Conservation (phyloP, 2,113 vertebrate species). For the Leptocoma aspasia region DNA sequence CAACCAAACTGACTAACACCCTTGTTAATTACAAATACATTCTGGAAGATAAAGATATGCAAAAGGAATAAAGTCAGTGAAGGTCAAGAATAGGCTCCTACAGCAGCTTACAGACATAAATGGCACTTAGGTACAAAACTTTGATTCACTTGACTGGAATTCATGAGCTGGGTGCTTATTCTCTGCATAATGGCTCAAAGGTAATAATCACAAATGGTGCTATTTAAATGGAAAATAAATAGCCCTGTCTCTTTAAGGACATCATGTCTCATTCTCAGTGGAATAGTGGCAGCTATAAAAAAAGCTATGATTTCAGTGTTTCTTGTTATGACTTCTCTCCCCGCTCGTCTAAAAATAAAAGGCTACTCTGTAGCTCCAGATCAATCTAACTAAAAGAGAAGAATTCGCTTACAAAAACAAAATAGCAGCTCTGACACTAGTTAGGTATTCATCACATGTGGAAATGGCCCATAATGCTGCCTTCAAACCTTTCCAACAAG, state of each 20-base stretch:
- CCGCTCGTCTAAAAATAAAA: slow-evolving; percentile 42
- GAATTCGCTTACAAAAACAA: slow-evolving; percentile 33
- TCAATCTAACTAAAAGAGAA: slow-evolving; percentile 63
- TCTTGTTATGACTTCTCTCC: slow-evolving; percentile 57
- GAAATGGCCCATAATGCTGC: slow-evolving; percentile 51
- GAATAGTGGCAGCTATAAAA: slow-evolving; percentile 57
- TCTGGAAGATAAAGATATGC: not conserved
- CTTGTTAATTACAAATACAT: not conserved
- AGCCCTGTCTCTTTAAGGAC: slow-evolving; percentile 56
- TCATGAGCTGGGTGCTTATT: slow-evolving; percentile 27
- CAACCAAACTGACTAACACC: not conserved
- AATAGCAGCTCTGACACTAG: slow-evolving; percentile 56
- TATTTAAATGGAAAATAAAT: slow-evolving; percentile 62
- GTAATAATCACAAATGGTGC: slow-evolving; percentile 43
- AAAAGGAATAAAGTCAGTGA: not conserved
- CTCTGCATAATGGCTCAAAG: not conserved
- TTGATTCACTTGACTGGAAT: slow-evolving; percentile 35
- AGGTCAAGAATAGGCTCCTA: slow-evolving; percentile 19
- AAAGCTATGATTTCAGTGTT: slow-evolving; percentile 60
- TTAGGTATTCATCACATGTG: slow-evolving; percentile 49
- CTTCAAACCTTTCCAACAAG: slow-evolving; percentile 66
- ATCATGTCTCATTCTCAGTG: slow-evolving; percentile 17
- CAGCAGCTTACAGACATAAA: slow-evolving; percentile 9
- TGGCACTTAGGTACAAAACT: slow-evolving; percentile 13
- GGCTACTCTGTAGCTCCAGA: slow-evolving; percentile 45